phyloP scores from a whole-genome alignment of 2,888 invertebrate genomes.

The Halictus quadricinctus region DNA sequence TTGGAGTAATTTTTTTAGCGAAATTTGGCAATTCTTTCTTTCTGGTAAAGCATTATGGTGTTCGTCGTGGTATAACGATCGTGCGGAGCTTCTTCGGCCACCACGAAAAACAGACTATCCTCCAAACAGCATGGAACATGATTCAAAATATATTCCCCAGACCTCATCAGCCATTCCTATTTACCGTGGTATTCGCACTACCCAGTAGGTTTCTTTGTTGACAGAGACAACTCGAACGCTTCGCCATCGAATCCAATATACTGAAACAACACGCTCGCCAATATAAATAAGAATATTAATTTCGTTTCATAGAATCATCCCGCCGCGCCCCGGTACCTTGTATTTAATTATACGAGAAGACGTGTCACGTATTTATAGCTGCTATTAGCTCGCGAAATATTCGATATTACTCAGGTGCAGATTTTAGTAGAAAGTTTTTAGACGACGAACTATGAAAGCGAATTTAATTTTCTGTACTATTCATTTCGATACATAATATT shows the following conservation, averaged over 20 bases:
- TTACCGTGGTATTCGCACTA: not conserved
- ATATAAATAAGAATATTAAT: constrained; percentile 19
- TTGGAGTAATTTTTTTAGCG: too few relatives aligned
- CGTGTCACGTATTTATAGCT: not conserved
- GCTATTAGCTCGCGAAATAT: not conserved
- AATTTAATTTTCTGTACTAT: not conserved
- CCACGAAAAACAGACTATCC: not conserved
- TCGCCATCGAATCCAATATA: constrained; percentile 17
- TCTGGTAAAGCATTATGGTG: not conserved
- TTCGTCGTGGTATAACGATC: not conserved
- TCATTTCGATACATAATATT: not conserved
- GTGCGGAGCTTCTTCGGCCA: not conserved
- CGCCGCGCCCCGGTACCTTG: not conserved
- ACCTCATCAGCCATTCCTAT: not conserved
- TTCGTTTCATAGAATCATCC: not conserved
- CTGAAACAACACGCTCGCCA: constrained; percentile 12
- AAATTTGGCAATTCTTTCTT: too few relatives aligned
- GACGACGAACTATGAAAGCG: not conserved
- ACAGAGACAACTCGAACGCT: constrained; percentile 11
- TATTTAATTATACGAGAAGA: constrained; percentile 1
- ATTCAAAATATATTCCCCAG: constrained; percentile 4
- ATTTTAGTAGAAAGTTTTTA: not conserved
- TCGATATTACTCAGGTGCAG: not conserved
- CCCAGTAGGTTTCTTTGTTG: constrained; percentile 13
- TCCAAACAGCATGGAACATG: too few relatives aligned